Evolutionary conservation across 2,113 vertebrate genomes (phyloP), one percentile per base, ranked within the genome.

Genomic region (Myocastor coypus): DNA sequence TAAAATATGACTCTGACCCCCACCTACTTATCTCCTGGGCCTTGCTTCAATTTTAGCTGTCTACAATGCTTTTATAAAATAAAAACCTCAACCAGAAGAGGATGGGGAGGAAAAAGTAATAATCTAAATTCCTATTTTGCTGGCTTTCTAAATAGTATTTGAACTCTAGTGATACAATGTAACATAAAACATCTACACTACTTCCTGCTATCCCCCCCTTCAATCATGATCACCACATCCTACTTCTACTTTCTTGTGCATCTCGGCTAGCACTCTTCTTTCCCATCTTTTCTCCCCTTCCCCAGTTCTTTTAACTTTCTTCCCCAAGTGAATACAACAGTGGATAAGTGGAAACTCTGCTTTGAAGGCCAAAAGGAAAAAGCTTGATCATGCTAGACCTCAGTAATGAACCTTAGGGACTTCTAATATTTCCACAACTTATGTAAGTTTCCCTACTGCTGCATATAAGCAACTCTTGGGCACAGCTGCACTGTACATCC

Each of bases 21-120:
- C 0, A 5, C 59, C 13, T 87, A n/a, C 19, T 80, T 77, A 50
- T 40, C 75, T 19, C 3, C 3, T 8, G 92, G 14, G 37, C 24
- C 2, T 59, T 81, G 61, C 13, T 77, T 92, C 30, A 84, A 9
- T 89, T 85, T 88, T n/a, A 89, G 4, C 24, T 94, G 66, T 57
- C 50, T 63, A 17, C 63, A 84, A 55, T 57, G 61, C 16, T 63
- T 66, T 13, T 7, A 24, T 26, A 66, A 73, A 55, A 61, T 64
- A 78, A 50, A 40, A 34, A 46, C 92, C 37, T 83, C 73, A 75
- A 69, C 55, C 55, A 55, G 12, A 55, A 55, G 55, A 14, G 16
- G 55, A 14, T 16, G 12, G 55, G 55, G 55, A 55, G 55, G 55
- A 55, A 55, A 55, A 52, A 52, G 37, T 64, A 78, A 50, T 46